Evolutionary conservation across 2,113 vertebrate species (phyloP).

Genomic region (Thryonomys swinderianus): DNA sequence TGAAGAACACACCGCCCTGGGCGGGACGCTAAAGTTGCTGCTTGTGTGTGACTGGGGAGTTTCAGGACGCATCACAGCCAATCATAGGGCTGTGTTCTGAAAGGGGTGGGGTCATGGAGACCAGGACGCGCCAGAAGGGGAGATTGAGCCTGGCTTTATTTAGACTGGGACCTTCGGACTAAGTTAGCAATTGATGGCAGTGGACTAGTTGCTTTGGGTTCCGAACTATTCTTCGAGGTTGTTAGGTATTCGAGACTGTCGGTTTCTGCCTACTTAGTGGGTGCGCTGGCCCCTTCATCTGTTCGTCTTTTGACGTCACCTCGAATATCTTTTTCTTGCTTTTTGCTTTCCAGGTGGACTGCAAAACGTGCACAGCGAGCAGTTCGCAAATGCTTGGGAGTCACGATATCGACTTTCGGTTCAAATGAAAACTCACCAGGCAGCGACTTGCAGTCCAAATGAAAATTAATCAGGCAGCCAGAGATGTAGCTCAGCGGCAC

Average conservation of each 20-base stretch:
- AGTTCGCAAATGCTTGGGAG: neutral
- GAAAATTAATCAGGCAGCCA: no score
- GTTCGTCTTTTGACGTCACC: neutral
- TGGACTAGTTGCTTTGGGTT: accelerated
- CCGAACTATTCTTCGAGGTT: neutral
- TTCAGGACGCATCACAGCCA: neutral
- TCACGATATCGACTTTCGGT: neutral
- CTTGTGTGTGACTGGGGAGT: neutral
- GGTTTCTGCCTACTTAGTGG: neutral
- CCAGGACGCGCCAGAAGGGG: neutral
- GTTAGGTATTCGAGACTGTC: constrained; percentile 10
- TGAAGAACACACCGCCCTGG: neutral
- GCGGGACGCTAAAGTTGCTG: neutral
- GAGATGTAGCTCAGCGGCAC: no score
- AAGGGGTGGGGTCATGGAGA: neutral
- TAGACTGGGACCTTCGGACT: accelerated
- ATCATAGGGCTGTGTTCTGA: neutral
- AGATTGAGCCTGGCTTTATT: neutral
- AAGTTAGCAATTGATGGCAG: accelerated
- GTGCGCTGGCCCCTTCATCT: neutral
- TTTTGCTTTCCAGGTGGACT: neutral
- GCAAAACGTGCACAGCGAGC: neutral
- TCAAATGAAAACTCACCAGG: no score
- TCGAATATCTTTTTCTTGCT: neutral
- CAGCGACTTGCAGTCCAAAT: neutral